phyloP scores from a whole-genome alignment of 1,140 invertebrate species.

The Heliothis virescens region DNA sequence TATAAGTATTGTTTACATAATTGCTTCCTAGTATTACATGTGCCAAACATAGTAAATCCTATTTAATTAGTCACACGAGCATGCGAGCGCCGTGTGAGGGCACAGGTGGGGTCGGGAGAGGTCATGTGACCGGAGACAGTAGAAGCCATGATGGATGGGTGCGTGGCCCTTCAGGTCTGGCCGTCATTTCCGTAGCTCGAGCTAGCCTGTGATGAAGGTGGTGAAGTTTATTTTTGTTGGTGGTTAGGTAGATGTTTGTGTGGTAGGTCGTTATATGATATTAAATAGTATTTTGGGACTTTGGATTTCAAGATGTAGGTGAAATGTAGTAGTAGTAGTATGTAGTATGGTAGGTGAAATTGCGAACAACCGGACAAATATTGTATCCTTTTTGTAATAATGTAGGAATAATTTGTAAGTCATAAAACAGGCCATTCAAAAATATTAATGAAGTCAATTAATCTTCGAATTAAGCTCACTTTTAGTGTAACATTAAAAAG shows the following conservation, averaged over 20 bases:
- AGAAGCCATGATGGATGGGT: conserved; percentile 48
- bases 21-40: not conserved
- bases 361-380: too few species aligned
- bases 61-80: conserved; percentile 19
- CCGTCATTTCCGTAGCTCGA: conserved; percentile 49
- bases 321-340: not conserved
- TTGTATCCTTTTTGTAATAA: too few species aligned
- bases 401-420: too few species aligned
- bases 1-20: not conserved
- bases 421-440: too few species aligned
- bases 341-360: too few species aligned
- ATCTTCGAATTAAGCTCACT: not conserved
- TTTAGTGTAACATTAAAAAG: not conserved
- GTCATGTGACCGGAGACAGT: conserved; percentile 36
- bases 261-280: not conserved
- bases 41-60: conserved; percentile 28
- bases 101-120: conserved; percentile 28
- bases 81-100: not conserved
- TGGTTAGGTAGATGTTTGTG: not conserved
- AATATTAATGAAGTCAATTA: not conserved
- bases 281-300: too few species aligned
- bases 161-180: conserved; percentile 42
- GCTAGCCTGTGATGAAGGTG: conserved; percentile 33
- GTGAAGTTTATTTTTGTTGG: not conserved
- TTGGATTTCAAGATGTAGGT: too few species aligned